These are phyloP conservation scores for Tympanoctomys barrerae DNA, from an alignment of 2,797 vertebrate genomes.

Conservation along the genomic window DNA sequence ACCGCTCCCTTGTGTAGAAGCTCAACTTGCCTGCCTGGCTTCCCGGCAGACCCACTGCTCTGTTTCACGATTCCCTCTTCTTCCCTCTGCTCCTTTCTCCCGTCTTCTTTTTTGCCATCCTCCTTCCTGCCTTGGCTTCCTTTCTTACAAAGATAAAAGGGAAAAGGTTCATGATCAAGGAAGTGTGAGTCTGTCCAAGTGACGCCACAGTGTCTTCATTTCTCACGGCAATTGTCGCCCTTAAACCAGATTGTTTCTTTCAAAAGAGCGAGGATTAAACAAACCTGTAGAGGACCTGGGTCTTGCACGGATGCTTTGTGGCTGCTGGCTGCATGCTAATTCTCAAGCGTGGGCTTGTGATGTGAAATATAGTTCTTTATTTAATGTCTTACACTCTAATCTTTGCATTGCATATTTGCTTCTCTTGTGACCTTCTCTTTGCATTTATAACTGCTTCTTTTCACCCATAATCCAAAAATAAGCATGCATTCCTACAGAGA, in stretches of 20 bases:
- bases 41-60: neutral
- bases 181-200: neutral
- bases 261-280: neutral
- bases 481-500: conserved; percentile 60
- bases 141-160: conserved; percentile 50
- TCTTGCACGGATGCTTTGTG: neutral
- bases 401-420: conserved; percentile 29
- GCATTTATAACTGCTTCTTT: conserved; percentile 63
- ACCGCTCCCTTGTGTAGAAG: neutral
- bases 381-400: conserved; percentile 46
- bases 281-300: neutral
- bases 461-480: conserved; percentile 51
- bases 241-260: conserved; percentile 55
- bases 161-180: neutral
- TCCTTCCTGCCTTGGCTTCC: neutral
- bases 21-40: conserved; percentile 52
- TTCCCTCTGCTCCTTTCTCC: neutral
- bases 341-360: neutral
- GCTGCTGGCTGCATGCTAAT: neutral
- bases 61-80: neutral
- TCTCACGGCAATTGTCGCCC: conserved; percentile 12
- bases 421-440: conserved; percentile 74
- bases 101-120: neutral
- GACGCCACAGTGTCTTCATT: neutral
- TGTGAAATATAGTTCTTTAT: conserved; percentile 63